Evolutionary conservation across 2,113 vertebrate genomes (phyloP).

Genomic region (Epinephelus moara): DNA sequence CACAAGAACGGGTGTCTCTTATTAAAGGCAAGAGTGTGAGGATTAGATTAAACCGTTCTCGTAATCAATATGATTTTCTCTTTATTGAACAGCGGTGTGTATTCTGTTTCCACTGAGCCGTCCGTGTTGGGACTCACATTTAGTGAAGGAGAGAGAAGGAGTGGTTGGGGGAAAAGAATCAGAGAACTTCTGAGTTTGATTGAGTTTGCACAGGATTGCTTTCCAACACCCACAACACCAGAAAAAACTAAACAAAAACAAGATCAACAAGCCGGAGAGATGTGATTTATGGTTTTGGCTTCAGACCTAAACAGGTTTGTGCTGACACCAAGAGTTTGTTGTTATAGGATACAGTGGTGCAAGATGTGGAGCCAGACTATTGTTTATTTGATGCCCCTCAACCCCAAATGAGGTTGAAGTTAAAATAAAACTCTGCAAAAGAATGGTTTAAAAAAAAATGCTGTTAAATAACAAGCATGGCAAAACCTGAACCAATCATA

Average conservation of each 20-base stretch:
- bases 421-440: conserved; percentile 4
- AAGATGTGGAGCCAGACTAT: not conserved
- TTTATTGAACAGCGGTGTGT: not conserved
- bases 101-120: conserved; percentile 1
- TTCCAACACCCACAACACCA: conserved; percentile 8
- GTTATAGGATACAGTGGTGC: conserved; percentile 9
- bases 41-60: not conserved
- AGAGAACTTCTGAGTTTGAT: conserved; percentile 43
- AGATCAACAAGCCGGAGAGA: conserved; percentile 32
- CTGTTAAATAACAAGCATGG: conserved; percentile 14
- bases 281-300: conserved; percentile 59
- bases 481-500: conserved; percentile 23
- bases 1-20: not conserved
- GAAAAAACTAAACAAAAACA: conserved; percentile 36
- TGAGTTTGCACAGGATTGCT: conserved; percentile 52
- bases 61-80: conserved; percentile 12
- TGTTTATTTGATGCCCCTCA: conserved; percentile 14
- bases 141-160: not conserved
- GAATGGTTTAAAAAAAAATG: not conserved
- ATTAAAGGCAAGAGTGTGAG: conserved; percentile 3
- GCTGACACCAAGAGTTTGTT: conserved; percentile 47
- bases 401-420: not conserved
- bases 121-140: not conserved
- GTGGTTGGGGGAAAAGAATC: not conserved
- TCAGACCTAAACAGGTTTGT: conserved; percentile 30